Percentiles rank a stretch among this genome's conserved stretches.
These are phyloP conservation scores for Linurgus olivaceus DNA, from an alignment of 2,797 vertebrate genomes.

Conservation along the genomic window DNA sequence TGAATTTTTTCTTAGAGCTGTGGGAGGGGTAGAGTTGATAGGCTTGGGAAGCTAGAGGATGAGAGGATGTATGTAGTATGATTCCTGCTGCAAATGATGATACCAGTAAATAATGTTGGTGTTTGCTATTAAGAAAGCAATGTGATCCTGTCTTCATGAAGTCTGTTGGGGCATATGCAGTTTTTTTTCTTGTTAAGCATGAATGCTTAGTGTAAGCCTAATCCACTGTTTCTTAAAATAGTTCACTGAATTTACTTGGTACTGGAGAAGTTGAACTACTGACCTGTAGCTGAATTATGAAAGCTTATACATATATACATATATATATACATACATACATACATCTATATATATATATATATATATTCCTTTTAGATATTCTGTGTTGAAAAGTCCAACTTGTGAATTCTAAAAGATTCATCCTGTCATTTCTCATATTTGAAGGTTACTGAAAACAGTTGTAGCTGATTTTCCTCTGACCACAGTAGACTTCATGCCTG, in stretches of 20 bases:
- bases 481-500: slow-evolving; percentile 90
- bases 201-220: not conserved
- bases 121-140: not conserved
- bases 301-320: not conserved
- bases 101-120: not conserved
- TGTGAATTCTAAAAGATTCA: not conserved
- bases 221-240: not conserved
- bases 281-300: not conserved
- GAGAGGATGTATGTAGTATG: not conserved
- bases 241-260: not conserved
- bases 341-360: no score
- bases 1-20: not conserved
- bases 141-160: not conserved
- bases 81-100: not conserved
- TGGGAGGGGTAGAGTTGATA: not conserved
- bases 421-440: not conserved
- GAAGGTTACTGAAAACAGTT: slow-evolving; percentile 87
- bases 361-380: not conserved
- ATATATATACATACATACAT: no score
- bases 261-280: not conserved
- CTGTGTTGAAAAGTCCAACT: not conserved
- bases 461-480: slow-evolving; percentile 90
- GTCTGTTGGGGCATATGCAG: not conserved
- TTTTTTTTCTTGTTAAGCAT: not conserved
- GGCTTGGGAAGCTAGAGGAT: not conserved